phyloP scores from a whole-genome alignment of 2,888 invertebrate species.

The Dendrolimus pini region DNA sequence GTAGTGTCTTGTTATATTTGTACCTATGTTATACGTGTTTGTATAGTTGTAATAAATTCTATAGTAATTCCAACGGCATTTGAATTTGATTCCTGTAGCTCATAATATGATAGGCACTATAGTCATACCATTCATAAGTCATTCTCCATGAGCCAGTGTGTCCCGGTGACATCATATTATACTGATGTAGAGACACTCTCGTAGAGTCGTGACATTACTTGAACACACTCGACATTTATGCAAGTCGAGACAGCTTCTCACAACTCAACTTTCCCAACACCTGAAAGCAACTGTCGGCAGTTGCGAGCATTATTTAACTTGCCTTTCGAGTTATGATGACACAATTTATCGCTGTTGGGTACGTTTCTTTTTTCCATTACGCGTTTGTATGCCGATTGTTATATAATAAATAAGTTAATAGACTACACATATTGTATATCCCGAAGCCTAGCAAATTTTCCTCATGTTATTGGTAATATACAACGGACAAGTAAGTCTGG shows the following conservation, averaged over 20 bases:
- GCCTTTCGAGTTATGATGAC: not conserved
- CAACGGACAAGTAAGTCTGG: too few species aligned
- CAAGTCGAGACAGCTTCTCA: not conserved
- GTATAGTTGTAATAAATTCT: too few species aligned
- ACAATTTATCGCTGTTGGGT: not conserved
- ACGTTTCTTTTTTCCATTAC: too few species aligned
- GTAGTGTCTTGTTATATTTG: too few species aligned
- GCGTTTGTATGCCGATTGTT: too few species aligned
- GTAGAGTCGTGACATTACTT: not conserved
- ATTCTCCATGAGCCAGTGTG: not conserved
- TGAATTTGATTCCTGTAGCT: too few species aligned
- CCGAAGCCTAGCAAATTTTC: too few species aligned
- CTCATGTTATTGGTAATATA: too few species aligned
- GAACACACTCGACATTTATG: not conserved
- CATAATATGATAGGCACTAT: conserved; percentile 1
- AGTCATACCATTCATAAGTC: conserved; percentile 11
- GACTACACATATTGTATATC: too few species aligned
- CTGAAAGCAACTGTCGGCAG: not conserved
- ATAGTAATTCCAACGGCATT: too few species aligned
- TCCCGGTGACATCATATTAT: not conserved
- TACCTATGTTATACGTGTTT: too few species aligned
- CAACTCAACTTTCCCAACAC: not conserved
- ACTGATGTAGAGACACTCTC: not conserved
- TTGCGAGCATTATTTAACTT: not conserved
- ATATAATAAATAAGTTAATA: too few species aligned